These are phyloP conservation scores for Teleogryllus oceanicus DNA, from an alignment of 2,888 invertebrate species.

Conservation along the genomic window DNA sequence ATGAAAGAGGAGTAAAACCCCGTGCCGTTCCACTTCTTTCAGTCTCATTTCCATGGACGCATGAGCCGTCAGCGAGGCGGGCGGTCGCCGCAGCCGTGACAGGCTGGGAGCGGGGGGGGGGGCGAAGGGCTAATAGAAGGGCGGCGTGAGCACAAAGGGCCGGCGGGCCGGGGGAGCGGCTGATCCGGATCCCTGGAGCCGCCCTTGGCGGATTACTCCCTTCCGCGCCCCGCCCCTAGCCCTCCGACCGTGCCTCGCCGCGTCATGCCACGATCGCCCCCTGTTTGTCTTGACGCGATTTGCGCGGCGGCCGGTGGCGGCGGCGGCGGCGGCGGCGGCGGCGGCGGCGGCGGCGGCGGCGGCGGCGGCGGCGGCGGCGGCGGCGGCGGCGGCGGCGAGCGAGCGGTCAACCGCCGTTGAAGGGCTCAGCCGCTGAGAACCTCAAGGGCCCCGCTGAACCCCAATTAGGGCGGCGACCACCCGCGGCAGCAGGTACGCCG, in stretches of 20 bases:
- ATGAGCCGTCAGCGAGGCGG: neutral
- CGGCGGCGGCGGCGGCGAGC: neutral
- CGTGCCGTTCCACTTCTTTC: no score
- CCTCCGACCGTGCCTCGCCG: neutral
- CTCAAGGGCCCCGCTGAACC: neutral
- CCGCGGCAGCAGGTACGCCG: neutral
- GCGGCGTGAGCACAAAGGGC: neutral
- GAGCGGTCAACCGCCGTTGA: neutral
- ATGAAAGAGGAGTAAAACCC: no score
- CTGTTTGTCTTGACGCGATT: constrained; percentile 10
- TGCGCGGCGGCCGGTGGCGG: neutral
- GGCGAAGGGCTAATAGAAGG: neutral
- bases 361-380: neutral
- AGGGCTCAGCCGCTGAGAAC: neutral
- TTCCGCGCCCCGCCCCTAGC: neutral
- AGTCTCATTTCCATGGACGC: no score
- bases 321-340: neutral
- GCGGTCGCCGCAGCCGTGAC: neutral
- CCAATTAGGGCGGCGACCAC: neutral
- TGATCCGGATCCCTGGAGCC: neutral
- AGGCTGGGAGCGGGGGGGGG: neutral
- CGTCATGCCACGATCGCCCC: neutral
- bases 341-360: neutral
- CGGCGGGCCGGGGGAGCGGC: neutral
- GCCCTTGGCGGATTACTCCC: neutral